phyloP scores from a whole-genome alignment of 1,140 invertebrate species.

The Zaprionus capensis region DNA sequence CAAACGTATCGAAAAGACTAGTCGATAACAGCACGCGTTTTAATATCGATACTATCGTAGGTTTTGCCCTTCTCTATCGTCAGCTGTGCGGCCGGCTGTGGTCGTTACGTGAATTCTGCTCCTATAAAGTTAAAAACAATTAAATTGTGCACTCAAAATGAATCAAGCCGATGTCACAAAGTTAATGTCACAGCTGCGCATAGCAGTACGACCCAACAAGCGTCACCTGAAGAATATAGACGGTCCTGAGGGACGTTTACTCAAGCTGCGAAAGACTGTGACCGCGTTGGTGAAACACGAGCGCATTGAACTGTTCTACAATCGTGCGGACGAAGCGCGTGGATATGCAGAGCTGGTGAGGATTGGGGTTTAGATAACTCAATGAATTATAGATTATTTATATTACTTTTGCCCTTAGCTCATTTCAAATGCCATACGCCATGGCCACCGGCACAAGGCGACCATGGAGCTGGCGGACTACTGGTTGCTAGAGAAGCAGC shows the following conservation, averaged over 20 bases:
- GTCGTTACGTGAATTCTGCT: conserved; percentile 63
- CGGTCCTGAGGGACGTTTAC: conserved; percentile 91
- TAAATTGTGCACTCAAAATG: conserved; percentile 85
- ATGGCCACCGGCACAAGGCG: conserved; percentile 92
- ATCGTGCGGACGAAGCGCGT: conserved; percentile 92
- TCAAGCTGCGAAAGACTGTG: conserved; percentile 91
- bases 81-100: conserved; percentile 48
- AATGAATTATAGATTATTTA: background rate
- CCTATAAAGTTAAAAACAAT: conserved; percentile 20
- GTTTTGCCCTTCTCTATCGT: conserved; percentile 4
- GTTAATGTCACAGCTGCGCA: conserved; percentile 89
- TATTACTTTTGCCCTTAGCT: conserved; percentile 87
- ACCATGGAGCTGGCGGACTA: conserved; percentile 96
- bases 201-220: conserved; percentile 86
- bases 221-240: conserved; percentile 87
- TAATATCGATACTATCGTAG: background rate
- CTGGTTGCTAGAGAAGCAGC: conserved; percentile 95
- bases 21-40: background rate
- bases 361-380: background rate
- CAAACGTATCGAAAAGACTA: background rate
- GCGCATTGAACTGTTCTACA: conserved; percentile 92
- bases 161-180: conserved; percentile 91
- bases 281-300: conserved; percentile 95
- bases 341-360: conserved; percentile 94
- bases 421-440: conserved; percentile 93